phyloP scores from a whole-genome alignment of 2,888 invertebrate genomes.

The Cerastoderma edule region DNA sequence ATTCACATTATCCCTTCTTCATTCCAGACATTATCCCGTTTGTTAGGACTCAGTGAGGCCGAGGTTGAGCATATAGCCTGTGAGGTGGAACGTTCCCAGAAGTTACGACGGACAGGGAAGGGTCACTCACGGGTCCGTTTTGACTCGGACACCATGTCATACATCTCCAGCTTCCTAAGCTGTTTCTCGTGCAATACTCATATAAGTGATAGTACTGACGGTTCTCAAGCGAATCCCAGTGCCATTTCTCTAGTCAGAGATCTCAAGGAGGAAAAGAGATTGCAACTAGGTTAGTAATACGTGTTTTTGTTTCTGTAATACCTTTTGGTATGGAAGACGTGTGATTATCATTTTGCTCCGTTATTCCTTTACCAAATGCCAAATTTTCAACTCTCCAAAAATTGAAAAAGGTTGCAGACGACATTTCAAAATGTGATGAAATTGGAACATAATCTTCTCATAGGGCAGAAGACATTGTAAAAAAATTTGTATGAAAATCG shows the following conservation, averaged over 20 bases:
- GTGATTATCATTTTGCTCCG: too few relatives aligned
- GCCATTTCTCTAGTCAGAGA: conserved; percentile 67
- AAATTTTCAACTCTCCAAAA: too few relatives aligned
- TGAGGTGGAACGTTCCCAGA: conserved; percentile 58
- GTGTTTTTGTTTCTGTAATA: not conserved
- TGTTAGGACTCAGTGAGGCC: conserved; percentile 60
- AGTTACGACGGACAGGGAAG: conserved; percentile 29
- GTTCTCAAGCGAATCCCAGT: conserved; percentile 34
- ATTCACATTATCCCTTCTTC: too few relatives aligned
- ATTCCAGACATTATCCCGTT: conserved; percentile 57
- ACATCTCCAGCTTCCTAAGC: conserved; percentile 73
- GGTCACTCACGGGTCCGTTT: conserved; percentile 60
- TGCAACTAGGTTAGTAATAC: conserved; percentile 67
- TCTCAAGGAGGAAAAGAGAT: conserved; percentile 71
- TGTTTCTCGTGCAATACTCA: conserved; percentile 78
- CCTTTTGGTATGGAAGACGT: not conserved
- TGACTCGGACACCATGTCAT: conserved; percentile 62
- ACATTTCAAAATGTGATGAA: too few relatives aligned
- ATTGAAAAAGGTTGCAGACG: too few relatives aligned
- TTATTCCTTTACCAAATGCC: too few relatives aligned
- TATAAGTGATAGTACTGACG: conserved; percentile 50
- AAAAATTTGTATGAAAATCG: too few relatives aligned
- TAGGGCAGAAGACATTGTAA: too few relatives aligned
- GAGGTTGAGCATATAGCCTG: conserved; percentile 67
- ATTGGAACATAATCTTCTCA: too few relatives aligned